A percentile compares a stretch with the other conserved stretches of the same genome.
phyloP scores from a whole-genome alignment of 2,797 vertebrate genomes.

The Rhabdophis nuchalis region DNA sequence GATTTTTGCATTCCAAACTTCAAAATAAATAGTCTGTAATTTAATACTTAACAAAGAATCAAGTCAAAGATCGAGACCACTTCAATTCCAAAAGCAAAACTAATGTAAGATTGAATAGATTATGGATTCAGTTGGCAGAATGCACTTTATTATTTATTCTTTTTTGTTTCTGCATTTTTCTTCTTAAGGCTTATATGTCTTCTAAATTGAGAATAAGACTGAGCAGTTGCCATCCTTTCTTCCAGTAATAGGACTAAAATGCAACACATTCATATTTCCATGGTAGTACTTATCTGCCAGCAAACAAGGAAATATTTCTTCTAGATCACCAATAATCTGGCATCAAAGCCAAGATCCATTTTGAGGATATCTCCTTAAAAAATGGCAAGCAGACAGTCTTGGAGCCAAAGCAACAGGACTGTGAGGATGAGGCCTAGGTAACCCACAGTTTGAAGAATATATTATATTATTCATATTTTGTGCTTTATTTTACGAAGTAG shows the following conservation, averaged over 20 bases:
- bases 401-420: not conserved
- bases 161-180: not conserved
- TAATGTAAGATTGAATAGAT: not conserved
- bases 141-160: not conserved
- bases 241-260: not conserved
- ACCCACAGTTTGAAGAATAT: not conserved
- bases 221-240: not conserved
- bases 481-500: not conserved
- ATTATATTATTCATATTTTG: not conserved
- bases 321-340: not conserved
- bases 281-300: not conserved
- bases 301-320: not conserved
- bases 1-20: not conserved
- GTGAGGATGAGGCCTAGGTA: not conserved
- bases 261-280: not conserved
- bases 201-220: not conserved
- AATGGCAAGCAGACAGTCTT: not conserved
- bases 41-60: not conserved
- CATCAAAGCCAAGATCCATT: not conserved
- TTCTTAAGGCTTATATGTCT: not conserved
- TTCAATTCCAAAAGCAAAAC: not conserved
- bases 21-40: not conserved
- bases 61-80: not conserved
- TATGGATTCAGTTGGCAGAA: not conserved
- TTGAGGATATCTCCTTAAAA: not conserved